Percentiles rank a stretch among this genome's conserved stretches.
Conservation (phyloP, 2,113 vertebrate genomes). For the Chloropsis cyanopogon region DNA sequence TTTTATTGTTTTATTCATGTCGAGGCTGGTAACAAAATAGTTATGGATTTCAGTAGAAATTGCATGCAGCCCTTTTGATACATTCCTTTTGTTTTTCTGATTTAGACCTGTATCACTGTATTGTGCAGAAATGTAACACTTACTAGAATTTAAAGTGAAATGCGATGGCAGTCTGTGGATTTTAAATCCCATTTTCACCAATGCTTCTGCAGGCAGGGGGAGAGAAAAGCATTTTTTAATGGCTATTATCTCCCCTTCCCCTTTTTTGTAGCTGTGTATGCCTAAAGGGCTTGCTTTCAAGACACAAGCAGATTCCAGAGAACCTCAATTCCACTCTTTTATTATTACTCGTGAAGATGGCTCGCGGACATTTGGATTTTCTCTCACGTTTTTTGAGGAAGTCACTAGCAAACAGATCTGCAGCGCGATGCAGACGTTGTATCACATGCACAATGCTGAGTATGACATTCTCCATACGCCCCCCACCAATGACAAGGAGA, state of each 20-base stretch:
- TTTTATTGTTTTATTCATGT: not conserved
- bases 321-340: conserved; percentile 95
- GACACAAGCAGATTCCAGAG: conserved; percentile 88
- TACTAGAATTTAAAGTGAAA: not conserved
- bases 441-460: conserved; percentile 99
- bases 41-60: not conserved
- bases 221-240: not conserved
- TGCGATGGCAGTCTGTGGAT: not conserved
- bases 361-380: conserved; percentile 95
- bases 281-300: conserved; percentile 96
- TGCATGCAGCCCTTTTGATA: not conserved
- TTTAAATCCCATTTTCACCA: not conserved
- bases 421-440: conserved; percentile 98
- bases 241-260: not conserved
- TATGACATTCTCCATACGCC: conserved; percentile 88
- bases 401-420: conserved; percentile 99
- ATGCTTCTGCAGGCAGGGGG: not conserved
- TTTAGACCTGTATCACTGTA: not conserved
- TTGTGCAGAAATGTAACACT: not conserved
- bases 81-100: not conserved
- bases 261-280: conserved; percentile 91
- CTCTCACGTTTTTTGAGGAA: conserved; percentile 97
- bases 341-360: conserved; percentile 99
- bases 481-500: conserved; percentile 69
- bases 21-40: not conserved